Percentiles rank a stretch among this genome's conserved stretches.
phyloP scores from a whole-genome alignment of 2,113 vertebrate species.

The Bubo blakistoni region DNA sequence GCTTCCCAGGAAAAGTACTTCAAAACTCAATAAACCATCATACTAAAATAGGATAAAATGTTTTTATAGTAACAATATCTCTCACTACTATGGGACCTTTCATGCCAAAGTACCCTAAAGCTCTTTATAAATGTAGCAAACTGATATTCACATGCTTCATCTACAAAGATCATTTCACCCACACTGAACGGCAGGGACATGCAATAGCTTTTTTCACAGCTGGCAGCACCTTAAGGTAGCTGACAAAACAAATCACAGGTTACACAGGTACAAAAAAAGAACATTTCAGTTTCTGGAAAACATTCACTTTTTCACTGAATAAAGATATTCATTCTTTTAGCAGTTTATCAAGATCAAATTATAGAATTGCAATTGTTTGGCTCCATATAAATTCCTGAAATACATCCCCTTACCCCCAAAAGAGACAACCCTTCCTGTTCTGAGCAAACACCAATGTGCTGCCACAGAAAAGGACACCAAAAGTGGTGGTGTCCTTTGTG shows the following conservation, averaged over 20 bases:
- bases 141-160: conserved; percentile 55
- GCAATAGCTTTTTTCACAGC: conserved; percentile 57
- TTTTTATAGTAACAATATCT: conserved; percentile 66
- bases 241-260: conserved; percentile 57
- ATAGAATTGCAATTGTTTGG: background rate
- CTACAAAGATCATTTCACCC: conserved; percentile 53
- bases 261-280: conserved; percentile 6
- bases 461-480: background rate
- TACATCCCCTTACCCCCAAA: background rate
- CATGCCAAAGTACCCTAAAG: conserved; percentile 53
- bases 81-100: conserved; percentile 36
- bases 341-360: background rate
- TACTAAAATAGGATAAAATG: conserved; percentile 50
- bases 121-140: conserved; percentile 51
- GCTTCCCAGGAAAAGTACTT: conserved; percentile 33
- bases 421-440: background rate
- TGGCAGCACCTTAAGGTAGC: conserved; percentile 35
- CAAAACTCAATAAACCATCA: conserved; percentile 54
- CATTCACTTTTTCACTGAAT: background rate
- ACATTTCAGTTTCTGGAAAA: background rate
- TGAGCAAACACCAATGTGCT: background rate
- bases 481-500: too few species aligned
- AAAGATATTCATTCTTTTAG: background rate
- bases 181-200: background rate
- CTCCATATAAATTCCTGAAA: background rate